phyloP scores from a whole-genome alignment of 2,113 vertebrate genomes.

The Stegostoma tigrinum region DNA sequence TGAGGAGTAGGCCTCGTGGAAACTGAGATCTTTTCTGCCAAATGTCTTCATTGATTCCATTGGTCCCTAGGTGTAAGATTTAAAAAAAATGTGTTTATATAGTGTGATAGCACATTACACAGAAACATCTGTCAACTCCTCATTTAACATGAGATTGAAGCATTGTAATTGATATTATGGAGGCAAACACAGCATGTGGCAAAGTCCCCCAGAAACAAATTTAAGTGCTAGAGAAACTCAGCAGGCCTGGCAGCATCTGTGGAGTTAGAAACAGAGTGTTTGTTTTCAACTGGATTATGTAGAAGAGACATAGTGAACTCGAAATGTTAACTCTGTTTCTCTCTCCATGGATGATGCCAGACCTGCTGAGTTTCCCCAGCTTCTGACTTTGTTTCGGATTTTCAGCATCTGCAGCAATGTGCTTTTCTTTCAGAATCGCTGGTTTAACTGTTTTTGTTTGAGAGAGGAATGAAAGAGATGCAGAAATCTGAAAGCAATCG shows the following conservation, averaged over 20 bases:
- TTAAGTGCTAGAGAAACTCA: too few relatives aligned
- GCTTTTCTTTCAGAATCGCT: background rate
- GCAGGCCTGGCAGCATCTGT: too few relatives aligned
- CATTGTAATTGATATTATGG: too few relatives aligned
- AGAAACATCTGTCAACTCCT: background rate
- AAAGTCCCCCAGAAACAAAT: background rate
- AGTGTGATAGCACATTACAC: background rate
- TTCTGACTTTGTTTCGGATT: too few relatives aligned
- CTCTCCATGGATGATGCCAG: too few relatives aligned
- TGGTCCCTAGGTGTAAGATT: constrained; percentile 54
- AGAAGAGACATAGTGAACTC: too few relatives aligned
- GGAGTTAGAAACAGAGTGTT: too few relatives aligned
- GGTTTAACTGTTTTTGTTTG: background rate
- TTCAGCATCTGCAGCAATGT: too few relatives aligned
- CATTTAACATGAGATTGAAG: background rate
- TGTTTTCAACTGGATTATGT: too few relatives aligned
- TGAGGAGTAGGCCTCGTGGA: constrained; percentile 61
- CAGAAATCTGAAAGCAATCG: background rate
- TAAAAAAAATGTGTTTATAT: background rate
- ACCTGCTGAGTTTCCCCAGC: too few relatives aligned
- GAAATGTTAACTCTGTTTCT: too few relatives aligned
- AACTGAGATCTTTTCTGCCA: constrained; percentile 54
- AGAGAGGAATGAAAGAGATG: background rate
- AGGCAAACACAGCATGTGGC: background rate
- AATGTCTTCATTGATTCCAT: constrained; percentile 55